Conservation (phyloP, 1,140 invertebrate genomes). For the Drosophila mojavensis region DNA sequence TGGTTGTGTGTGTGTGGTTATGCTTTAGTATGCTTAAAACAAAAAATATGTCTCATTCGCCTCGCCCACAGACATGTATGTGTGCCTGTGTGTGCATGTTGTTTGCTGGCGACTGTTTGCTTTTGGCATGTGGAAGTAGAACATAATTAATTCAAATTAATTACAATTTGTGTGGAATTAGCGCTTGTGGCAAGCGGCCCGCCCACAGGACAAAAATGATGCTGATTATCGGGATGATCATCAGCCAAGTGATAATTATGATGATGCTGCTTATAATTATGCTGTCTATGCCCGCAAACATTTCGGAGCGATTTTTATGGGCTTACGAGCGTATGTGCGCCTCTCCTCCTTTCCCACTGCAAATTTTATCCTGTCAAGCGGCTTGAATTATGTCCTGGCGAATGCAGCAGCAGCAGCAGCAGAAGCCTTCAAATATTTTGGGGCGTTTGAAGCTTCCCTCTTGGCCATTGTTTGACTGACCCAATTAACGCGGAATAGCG, state of each 20-base stretch:
- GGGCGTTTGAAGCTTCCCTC: constrained; percentile 28
- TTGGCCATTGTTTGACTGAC: constrained; percentile 69
- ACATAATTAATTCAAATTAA: constrained; percentile 83
- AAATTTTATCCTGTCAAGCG: constrained; percentile 29
- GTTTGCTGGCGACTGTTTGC: constrained; percentile 49
- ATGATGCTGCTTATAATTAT: constrained; percentile 10
- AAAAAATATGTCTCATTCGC: constrained; percentile 64
- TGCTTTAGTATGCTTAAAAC: constrained; percentile 36
- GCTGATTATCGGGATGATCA: constrained; percentile 23
- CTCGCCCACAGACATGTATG: constrained; percentile 48
- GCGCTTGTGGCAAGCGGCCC: constrained; percentile 65
- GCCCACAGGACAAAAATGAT: constrained; percentile 28
- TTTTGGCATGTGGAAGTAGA: constrained; percentile 71
- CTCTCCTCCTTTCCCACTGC: background rate
- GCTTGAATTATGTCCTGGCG: constrained; percentile 38
- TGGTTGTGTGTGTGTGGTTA: constrained; percentile 13
- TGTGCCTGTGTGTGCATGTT: constrained; percentile 19
- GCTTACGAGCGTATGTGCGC: constrained; percentile 31
- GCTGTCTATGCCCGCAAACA: constrained; percentile 30
- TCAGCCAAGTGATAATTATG: background rate
- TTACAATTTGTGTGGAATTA: constrained; percentile 82
- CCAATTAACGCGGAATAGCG: constrained; percentile 68
- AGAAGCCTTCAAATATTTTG: constrained; percentile 34
- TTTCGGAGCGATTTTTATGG: constrained; percentile 56
- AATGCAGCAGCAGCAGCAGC: constrained; percentile 13